Conservation (phyloP, 2,888 invertebrate genomes). For the Cryptocephalus moraei region DNA sequence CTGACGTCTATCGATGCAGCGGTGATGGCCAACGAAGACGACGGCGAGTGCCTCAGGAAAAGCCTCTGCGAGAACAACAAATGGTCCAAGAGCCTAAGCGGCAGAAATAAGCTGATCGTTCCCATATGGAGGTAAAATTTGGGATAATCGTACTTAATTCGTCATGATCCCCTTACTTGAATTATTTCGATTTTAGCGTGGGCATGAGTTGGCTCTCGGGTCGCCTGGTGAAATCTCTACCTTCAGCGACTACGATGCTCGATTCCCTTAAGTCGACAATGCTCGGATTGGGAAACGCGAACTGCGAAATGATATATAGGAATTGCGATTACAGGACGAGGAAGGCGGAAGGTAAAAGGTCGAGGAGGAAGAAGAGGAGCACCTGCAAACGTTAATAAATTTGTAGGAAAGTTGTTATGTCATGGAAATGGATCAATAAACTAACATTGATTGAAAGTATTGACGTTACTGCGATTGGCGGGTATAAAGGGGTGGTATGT, state of each 20-base stretch:
- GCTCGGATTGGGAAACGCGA: constrained; percentile 57
- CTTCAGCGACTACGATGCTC: constrained; percentile 41
- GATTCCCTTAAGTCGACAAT: constrained; percentile 56
- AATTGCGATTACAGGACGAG: constrained; percentile 41
- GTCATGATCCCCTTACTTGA: background rate
- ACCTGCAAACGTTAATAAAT: no score
- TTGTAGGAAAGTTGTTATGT: no score
- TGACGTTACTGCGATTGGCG: no score
- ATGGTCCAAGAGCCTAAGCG: constrained; percentile 44
- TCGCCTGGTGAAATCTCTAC: constrained; percentile 32
- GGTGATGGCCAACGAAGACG: constrained; percentile 41
- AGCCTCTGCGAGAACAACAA: constrained; percentile 59
- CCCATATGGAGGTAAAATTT: constrained; percentile 61
- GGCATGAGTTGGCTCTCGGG: constrained; percentile 70
- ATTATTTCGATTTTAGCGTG: constrained; percentile 42
- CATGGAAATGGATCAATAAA: no score
- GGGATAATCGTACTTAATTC: background rate
- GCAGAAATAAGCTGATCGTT: constrained; percentile 55
- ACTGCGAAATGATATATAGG: constrained; percentile 52
- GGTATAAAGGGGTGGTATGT: no score
- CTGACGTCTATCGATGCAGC: constrained; percentile 48
- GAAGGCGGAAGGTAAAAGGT: constrained; percentile 31
- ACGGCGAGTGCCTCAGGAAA: constrained; percentile 50
- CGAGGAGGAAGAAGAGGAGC: constrained; percentile 10
- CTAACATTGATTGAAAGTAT: no score